Conservation (phyloP, 2,797 vertebrate species). For the Trematomus bernacchii region DNA sequence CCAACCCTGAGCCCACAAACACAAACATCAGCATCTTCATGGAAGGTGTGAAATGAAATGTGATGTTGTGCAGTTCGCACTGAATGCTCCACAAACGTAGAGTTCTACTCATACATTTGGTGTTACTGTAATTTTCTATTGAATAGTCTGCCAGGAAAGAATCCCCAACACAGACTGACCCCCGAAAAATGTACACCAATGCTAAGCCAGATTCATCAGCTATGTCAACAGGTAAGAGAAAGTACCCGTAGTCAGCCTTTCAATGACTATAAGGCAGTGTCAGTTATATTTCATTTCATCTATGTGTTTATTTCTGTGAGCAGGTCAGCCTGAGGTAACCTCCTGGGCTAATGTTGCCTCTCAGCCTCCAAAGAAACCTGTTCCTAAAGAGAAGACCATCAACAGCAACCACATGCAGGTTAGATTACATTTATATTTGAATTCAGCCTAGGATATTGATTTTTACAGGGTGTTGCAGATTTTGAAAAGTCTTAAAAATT, state of each 20-base stretch:
- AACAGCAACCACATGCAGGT: slow-evolving; percentile 71
- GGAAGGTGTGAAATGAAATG: slow-evolving; percentile 55
- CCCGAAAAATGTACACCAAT: slow-evolving; percentile 24
- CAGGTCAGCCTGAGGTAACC: slow-evolving; percentile 50
- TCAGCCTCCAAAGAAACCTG: slow-evolving; percentile 84
- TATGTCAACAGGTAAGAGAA: slow-evolving; percentile 61
- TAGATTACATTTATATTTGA: slow-evolving; percentile 3
- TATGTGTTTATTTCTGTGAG: slow-evolving; percentile 14
- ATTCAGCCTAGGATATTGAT: not conserved
- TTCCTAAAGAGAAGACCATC: slow-evolving; percentile 68
- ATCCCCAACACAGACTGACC: slow-evolving; percentile 44
- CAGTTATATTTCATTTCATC: not conserved
- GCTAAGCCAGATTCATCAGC: slow-evolving; percentile 10
- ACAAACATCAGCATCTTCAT: slow-evolving; percentile 21
- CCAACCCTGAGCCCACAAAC: slow-evolving; percentile 16
- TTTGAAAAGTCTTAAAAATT: not conserved
- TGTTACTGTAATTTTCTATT: slow-evolving; percentile 6
- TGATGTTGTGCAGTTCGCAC: not conserved
- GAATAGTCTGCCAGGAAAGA: slow-evolving; percentile 56
- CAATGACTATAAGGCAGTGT: not conserved
- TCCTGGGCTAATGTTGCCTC: slow-evolving; percentile 91
- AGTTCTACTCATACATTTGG: not conserved
- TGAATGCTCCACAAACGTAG: not conserved
- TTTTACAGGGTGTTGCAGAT: not conserved
- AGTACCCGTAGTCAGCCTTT: not conserved